These are phyloP conservation scores for Synanthedon myopaeformis DNA, from an alignment of 2,888 invertebrate species.

Conservation along the genomic window DNA sequence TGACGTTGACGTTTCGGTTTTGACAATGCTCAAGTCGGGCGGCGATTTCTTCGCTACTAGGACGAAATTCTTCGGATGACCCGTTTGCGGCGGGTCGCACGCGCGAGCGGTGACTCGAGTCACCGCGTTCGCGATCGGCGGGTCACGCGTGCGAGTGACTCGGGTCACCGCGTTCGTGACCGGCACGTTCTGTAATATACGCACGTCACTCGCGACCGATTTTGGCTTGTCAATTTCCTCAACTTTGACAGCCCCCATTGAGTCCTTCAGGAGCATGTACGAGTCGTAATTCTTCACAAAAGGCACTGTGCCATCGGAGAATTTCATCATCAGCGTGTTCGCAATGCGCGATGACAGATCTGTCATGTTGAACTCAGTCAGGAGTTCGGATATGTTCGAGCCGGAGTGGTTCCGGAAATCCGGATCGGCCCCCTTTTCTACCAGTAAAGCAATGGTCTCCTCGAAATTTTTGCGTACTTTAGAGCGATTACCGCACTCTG, in stretches of 20 bases:
- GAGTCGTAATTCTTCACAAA: slow-evolving; percentile 10
- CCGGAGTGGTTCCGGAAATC: slow-evolving; percentile 52
- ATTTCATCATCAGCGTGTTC: slow-evolving; percentile 18
- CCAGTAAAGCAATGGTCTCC: slow-evolving; percentile 44
- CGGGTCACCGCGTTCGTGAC: background rate
- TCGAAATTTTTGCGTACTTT: slow-evolving; percentile 29
- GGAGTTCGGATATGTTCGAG: slow-evolving; percentile 43
- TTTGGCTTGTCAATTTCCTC: background rate
- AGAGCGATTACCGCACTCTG: slow-evolving; percentile 37
- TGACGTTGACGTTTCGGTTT: slow-evolving; percentile 17
- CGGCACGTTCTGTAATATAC: background rate
- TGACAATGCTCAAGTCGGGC: too few species aligned
- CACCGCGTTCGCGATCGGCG: background rate
- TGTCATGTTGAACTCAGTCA: slow-evolving; percentile 42
- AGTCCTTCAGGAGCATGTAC: slow-evolving; percentile 28
- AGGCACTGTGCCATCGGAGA: slow-evolving; percentile 6
- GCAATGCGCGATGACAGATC: slow-evolving; percentile 36
- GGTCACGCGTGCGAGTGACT: background rate
- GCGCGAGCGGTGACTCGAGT: too few species aligned
- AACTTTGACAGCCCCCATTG: background rate
- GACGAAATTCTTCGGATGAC: too few species aligned
- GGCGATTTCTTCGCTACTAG: too few species aligned
- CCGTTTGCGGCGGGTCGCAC: background rate
- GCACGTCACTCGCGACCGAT: background rate
- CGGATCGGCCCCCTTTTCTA: slow-evolving; percentile 53